Percentiles rank a stretch among this genome's conserved stretches.
Conservation (phyloP, 2,888 invertebrate species). For the Napeogenes inachia region DNA sequence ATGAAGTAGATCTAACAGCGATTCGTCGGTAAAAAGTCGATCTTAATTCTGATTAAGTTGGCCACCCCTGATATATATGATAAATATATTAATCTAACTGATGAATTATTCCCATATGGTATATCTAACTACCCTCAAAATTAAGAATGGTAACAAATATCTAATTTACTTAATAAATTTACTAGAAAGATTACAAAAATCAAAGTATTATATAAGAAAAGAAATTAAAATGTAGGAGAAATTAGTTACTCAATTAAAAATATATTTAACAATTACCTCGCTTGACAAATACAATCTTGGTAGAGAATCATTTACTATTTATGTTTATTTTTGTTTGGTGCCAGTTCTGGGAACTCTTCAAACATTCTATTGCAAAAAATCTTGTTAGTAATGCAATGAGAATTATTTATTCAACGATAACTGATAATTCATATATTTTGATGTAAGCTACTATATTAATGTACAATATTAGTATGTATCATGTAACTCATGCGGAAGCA, state of each 20-base stretch:
- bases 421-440: background rate
- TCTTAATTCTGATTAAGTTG: no score
- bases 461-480: conserved; percentile 3
- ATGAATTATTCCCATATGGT: no score
- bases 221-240: conserved; percentile 3
- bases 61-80: no score
- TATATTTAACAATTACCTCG: conserved; percentile 50
- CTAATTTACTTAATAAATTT: background rate
- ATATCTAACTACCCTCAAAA: background rate
- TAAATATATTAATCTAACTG: no score
- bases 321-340: conserved; percentile 66
- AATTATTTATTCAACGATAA: background rate
- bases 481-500: background rate
- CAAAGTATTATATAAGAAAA: background rate
- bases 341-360: conserved; percentile 74
- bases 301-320: conserved; percentile 39
- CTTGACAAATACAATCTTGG: conserved; percentile 40
- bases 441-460: background rate
- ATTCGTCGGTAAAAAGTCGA: no score
- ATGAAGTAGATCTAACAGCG: no score
- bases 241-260: conserved; percentile 16
- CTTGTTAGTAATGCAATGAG: conserved; percentile 54
- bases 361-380: conserved; percentile 73
- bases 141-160: background rate
- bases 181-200: background rate